A percentile compares a stretch with the other conserved stretches of the same genome.
Conservation (phyloP, 2,797 vertebrate genomes). For the Malacoraja senta region DNA sequence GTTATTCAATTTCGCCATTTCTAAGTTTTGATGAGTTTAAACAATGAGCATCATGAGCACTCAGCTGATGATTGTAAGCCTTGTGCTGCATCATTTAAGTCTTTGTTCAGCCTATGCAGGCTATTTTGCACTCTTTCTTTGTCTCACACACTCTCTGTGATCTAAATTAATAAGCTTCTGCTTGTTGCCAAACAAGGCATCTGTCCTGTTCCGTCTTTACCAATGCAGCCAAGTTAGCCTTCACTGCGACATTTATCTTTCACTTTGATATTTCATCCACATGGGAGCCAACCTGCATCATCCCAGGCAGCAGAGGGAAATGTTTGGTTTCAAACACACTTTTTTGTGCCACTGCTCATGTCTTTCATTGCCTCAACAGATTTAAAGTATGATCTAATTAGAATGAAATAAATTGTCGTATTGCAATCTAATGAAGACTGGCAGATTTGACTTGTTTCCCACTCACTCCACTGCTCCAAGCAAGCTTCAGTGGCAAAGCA, state of each 20-base stretch:
- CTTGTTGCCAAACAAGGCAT: constrained; percentile 11
- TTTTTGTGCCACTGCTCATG: background rate
- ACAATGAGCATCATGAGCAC: no score
- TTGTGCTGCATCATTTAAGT: background rate
- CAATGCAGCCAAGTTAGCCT: background rate
- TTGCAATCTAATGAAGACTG: background rate
- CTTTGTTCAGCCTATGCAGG: background rate
- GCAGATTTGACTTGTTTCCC: background rate
- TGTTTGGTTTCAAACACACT: background rate
- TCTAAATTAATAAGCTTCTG: background rate
- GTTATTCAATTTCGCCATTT: background rate
- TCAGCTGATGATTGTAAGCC: background rate
- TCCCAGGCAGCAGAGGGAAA: background rate
- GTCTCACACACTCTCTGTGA: background rate
- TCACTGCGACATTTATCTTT: background rate
- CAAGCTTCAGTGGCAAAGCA: background rate
- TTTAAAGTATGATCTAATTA: background rate
- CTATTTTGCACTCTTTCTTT: no score
- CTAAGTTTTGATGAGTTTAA: background rate
- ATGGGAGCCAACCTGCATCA: background rate
- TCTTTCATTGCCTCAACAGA: background rate
- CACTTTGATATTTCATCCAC: background rate
- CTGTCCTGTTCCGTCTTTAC: background rate
- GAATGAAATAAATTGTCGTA: background rate
- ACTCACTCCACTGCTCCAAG: background rate